phyloP scores from a whole-genome alignment of 2,113 vertebrate species.

The Hemicordylus capensis region DNA sequence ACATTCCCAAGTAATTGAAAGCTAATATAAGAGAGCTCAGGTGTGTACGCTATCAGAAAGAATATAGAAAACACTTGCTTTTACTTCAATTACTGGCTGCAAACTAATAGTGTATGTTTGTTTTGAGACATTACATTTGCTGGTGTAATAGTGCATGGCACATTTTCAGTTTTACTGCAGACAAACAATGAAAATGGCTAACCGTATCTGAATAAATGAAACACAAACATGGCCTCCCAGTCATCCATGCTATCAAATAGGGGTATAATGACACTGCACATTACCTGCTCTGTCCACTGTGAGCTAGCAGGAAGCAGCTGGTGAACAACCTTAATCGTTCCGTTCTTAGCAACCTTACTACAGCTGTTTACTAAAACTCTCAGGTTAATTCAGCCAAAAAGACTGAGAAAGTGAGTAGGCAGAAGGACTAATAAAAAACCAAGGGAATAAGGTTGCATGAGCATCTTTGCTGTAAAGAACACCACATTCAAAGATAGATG shows the following conservation, averaged over 20 bases:
- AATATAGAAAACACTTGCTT: constrained; percentile 78
- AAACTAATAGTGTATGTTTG: constrained; percentile 67
- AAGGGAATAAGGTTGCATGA: neutral
- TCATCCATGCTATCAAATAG: constrained; percentile 43
- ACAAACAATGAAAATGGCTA: constrained; percentile 60
- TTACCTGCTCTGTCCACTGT: constrained; percentile 23
- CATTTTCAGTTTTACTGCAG: constrained; percentile 68
- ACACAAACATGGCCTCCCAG: constrained; percentile 61
- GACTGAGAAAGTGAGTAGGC: constrained; percentile 42
- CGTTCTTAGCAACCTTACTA: constrained; percentile 60
- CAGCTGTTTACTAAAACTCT: constrained; percentile 64
- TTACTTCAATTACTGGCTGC: constrained; percentile 70
- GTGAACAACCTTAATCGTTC: constrained; percentile 48
- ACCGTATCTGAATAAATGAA: constrained; percentile 60
- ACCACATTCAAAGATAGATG: neutral
- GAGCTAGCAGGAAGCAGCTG: constrained; percentile 67
- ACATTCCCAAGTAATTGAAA: constrained; percentile 43
- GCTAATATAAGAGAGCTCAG: constrained; percentile 55
- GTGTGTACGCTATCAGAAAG: constrained; percentile 70
- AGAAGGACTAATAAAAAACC: neutral
- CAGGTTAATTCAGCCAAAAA: constrained; percentile 47
- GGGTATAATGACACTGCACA: constrained; percentile 53
- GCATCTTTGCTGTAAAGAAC: neutral
- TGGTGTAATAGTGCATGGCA: constrained; percentile 75
- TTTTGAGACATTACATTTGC: constrained; percentile 77